Conservation (phyloP, 2,797 vertebrate genomes). For the Alcedo atthis region DNA sequence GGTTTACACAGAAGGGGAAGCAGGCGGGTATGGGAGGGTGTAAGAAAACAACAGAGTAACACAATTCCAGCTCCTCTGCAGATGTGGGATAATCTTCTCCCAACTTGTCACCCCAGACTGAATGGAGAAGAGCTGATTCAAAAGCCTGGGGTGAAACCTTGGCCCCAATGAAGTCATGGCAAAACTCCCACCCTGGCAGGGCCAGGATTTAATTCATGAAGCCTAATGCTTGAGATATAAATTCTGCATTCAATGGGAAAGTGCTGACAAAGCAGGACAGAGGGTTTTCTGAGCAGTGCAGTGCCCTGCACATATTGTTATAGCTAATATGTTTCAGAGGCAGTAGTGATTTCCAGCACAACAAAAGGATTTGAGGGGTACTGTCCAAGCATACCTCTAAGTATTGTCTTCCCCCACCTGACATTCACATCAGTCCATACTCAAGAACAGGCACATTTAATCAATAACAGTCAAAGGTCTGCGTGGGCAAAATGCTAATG, state of each 20-base stretch:
- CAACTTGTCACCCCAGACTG: background rate
- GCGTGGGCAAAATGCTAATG: background rate
- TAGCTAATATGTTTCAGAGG: background rate
- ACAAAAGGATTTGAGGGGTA: background rate
- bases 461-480: background rate
- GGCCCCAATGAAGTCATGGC: background rate
- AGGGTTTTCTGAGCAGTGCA: background rate
- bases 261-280: background rate
- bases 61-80: background rate
- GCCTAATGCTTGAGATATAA: background rate
- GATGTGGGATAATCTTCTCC: background rate
- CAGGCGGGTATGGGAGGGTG: background rate
- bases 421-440: background rate
- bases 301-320: background rate
- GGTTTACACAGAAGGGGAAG: background rate
- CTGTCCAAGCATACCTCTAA: background rate
- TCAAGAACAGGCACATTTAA: background rate
- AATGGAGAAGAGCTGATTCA: background rate
- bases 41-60: background rate
- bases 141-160: background rate
- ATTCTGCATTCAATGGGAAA: background rate
- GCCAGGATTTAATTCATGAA: background rate
- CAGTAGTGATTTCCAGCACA: background rate
- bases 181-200: background rate
- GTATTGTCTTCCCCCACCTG: background rate